Evolutionary conservation across 1,140 invertebrate genomes (phyloP).

Genomic region (Meloidogyne chitwoodi): DNA sequence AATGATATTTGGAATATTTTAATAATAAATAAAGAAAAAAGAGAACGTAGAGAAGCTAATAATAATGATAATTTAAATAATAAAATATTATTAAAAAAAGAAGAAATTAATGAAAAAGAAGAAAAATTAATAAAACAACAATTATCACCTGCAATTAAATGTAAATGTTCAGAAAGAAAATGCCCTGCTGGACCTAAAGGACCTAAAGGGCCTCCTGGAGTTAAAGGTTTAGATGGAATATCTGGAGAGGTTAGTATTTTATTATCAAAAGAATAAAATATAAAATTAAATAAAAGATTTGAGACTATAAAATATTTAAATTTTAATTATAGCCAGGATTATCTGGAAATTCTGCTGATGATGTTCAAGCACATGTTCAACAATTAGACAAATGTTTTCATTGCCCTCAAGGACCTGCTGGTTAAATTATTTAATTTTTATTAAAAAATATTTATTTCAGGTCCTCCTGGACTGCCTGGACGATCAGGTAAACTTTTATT

Average conservation of each 20-base stretch:
- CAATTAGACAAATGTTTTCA: constrained; percentile 48
- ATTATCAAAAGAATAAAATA: too few relatives aligned
- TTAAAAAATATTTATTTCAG: neutral
- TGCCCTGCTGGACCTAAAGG: constrained; percentile 46
- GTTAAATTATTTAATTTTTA: neutral
- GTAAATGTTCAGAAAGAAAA: constrained; percentile 42
- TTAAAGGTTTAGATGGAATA: constrained; percentile 28
- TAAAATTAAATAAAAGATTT: too few relatives aligned
- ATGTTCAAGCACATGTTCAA: constrained; percentile 30
- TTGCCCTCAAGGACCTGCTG: constrained; percentile 42
- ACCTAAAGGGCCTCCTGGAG: constrained; percentile 37
- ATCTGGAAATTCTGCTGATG: constrained; percentile 42
- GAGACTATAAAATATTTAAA: too few relatives aligned
- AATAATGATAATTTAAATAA: neutral
- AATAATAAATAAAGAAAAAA: constrained; percentile 8
- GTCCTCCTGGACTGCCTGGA: constrained; percentile 40
- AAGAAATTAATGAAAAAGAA: neutral
- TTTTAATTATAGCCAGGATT: constrained; percentile 28
- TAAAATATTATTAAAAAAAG: too few relatives aligned
- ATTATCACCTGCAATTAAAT: constrained; percentile 18
- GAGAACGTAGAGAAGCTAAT: neutral
- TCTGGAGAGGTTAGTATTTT: constrained; percentile 27
- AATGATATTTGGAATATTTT: constrained; percentile 24
- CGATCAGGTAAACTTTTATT: constrained; percentile 15
- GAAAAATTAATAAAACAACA: neutral